Evolutionary conservation across 2,888 invertebrate species (phyloP), one percentile per base, ranked within the genome.

Genomic region (Gari tellinella): DNA sequence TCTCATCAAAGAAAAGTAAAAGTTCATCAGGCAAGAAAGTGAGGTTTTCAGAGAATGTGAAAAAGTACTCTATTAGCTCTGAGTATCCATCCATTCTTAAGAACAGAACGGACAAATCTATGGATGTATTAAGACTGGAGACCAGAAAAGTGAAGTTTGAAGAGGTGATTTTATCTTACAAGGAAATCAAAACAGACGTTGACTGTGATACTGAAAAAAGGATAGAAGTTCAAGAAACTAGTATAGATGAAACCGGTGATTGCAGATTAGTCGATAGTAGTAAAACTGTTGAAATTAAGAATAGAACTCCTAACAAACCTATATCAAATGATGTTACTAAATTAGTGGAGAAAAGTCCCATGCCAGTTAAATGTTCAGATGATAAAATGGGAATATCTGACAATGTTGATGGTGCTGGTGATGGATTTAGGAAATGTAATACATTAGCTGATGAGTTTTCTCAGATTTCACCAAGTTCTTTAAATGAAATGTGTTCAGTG

Each of bases 401-500:
- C 7, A 19, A 43, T 14, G 4, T 17, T 4, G 12, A 23, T 5
- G 19, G 19, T 49, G 49, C 49, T 49, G 19, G 14, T 49, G 23
- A 43, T 17, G 43, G 17, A 43, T 43, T 43, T 5, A 43, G 19
- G n/a, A 14, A 14, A 43, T n/a, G 4, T 17, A 8, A 14, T 8
- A 45, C 43, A 17, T 3, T 14, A 15, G 84, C 82, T 31, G 82
- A 85, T 26, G 48, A 80, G 38, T 86, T 85, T 65, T 83, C 85
- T 26, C 86, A 86, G 49, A 67, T 86, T 14, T 86, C 86, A 19
- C 81, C 77, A 14, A 41, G 76, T 31, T 72, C 74, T 23, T 48
- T 85, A 4, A 46, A 68, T 31, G 78, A 78, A 67, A 85, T 85
- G 85, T 84, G 85, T 65, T 56, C 57, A 40, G 62, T 66, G 21